These are phyloP conservation scores for Dicyrtoma fusca DNA, from an alignment of 2,888 invertebrate genomes.

Conservation along the genomic window DNA sequence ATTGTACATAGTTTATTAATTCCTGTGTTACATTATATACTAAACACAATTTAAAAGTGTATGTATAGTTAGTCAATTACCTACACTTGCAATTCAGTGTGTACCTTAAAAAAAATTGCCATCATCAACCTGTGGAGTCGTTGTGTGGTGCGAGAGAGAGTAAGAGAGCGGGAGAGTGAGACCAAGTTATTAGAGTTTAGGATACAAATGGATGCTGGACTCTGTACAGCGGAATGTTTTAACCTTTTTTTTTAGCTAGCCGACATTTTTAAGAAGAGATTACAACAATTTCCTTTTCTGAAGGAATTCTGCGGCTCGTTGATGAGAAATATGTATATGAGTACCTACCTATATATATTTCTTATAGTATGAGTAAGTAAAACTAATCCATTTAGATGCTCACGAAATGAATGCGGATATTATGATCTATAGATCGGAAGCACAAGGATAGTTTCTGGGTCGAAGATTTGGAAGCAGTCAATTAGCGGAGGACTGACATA, in stretches of 20 bases:
- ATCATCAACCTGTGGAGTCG: background rate
- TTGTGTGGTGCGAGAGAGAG: background rate
- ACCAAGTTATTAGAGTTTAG: background rate
- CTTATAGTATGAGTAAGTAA: too few species aligned
- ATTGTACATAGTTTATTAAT: slow-evolving; percentile 19
- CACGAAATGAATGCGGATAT: too few species aligned
- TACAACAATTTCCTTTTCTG: background rate
- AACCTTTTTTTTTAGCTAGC: background rate
- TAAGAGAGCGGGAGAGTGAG: background rate
- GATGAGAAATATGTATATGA: too few species aligned
- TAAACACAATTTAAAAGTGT: slow-evolving; percentile 18
- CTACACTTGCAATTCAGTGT: slow-evolving; percentile 24
- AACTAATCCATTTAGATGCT: too few species aligned
- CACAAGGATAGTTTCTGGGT: too few species aligned
- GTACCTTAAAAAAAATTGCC: slow-evolving; percentile 17
- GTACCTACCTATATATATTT: too few species aligned
- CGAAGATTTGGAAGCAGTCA: too few species aligned
- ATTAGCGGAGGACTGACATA: too few species aligned
- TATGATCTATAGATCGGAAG: too few species aligned
- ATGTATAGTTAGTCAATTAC: slow-evolving; percentile 31
- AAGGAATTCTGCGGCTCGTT: too few species aligned
- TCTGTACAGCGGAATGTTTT: background rate
- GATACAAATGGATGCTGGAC: background rate
- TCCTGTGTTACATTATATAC: slow-evolving; percentile 2
- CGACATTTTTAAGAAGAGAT: background rate